These are phyloP conservation scores for Heliothis virescens DNA, from an alignment of 1,140 invertebrate genomes.

Conservation along the genomic window DNA sequence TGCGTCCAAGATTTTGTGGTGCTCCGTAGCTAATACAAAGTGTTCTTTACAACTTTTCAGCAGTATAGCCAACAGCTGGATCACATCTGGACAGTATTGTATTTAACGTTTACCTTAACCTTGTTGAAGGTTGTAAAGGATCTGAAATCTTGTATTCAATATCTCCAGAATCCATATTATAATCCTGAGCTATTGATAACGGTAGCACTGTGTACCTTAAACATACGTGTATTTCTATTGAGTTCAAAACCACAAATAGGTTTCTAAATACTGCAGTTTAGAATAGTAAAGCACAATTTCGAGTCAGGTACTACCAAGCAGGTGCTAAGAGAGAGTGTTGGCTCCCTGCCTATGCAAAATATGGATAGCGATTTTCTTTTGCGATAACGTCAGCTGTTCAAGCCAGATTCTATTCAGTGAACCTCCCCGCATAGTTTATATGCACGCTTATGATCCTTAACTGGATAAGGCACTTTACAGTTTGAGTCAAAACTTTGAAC, in stretches of 20 bases:
- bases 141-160: too few species aligned
- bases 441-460: background rate
- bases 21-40: background rate
- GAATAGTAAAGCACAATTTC: constrained; percentile 3
- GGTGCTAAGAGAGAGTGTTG: constrained; percentile 43
- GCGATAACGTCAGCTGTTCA: constrained; percentile 3
- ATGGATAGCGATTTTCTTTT: constrained; percentile 35
- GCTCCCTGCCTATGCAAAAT: constrained; percentile 29
- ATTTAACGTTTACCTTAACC: too few species aligned
- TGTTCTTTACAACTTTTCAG: background rate
- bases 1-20: background rate
- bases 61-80: too few species aligned
- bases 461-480: constrained; percentile 9
- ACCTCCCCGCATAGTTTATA: constrained; percentile 5
- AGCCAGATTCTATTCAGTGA: constrained; percentile 27
- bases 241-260: background rate
- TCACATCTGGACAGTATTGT: too few species aligned
- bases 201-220: too few species aligned
- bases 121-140: too few species aligned
- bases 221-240: too few species aligned
- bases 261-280: background rate
- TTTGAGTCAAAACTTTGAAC: too few species aligned
- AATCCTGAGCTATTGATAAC: too few species aligned
- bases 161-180: too few species aligned
- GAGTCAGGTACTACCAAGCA: constrained; percentile 21